Evolutionary conservation across 2,113 vertebrate genomes (phyloP).

Genomic region (Cyanocitta stelleri): DNA sequence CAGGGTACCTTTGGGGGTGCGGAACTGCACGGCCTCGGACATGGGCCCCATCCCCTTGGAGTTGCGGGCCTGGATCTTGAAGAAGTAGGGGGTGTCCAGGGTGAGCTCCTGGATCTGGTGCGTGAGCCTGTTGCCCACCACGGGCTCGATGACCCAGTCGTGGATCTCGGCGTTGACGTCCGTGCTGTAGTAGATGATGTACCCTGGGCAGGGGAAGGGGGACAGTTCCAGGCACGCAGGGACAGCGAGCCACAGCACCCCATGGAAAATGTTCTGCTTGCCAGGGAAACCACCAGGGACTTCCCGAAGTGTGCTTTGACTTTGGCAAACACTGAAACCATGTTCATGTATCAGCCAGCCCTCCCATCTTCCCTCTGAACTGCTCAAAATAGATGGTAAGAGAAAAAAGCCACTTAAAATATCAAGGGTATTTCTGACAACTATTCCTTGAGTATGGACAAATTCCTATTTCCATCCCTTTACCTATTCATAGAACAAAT

Average conservation of each 20-base stretch:
- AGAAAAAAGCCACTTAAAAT: not conserved
- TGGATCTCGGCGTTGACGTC: conserved; percentile 95
- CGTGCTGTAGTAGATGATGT: conserved; percentile 98
- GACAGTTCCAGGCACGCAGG: not conserved
- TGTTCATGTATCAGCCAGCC: not conserved
- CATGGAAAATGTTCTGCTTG: rapidly evolving
- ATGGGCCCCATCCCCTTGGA: conserved; percentile 98
- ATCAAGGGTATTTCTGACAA: not conserved
- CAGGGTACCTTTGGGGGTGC: conserved; percentile 90
- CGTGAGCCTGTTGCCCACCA: conserved; percentile 93
- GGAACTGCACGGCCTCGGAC: conserved; percentile 95
- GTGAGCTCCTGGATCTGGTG: conserved; percentile 98
- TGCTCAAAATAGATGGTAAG: rapidly evolving
- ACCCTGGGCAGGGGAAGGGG: conserved; percentile 72
- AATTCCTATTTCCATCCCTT: not conserved
- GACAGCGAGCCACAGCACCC: not conserved
- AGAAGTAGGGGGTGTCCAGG: conserved; percentile 94
- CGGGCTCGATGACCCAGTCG: conserved; percentile 97
- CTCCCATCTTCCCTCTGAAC: not conserved
- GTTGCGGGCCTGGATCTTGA: conserved; percentile 98
- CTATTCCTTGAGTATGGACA: not conserved
- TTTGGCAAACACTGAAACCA: not conserved
- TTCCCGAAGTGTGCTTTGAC: rapidly evolving
- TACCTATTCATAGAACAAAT: not conserved
- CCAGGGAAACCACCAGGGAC: not conserved